Evolutionary conservation across 2,113 vertebrate species (phyloP), one percentile per base, ranked within the genome.

Genomic region (Chaetodon trifascialis): DNA sequence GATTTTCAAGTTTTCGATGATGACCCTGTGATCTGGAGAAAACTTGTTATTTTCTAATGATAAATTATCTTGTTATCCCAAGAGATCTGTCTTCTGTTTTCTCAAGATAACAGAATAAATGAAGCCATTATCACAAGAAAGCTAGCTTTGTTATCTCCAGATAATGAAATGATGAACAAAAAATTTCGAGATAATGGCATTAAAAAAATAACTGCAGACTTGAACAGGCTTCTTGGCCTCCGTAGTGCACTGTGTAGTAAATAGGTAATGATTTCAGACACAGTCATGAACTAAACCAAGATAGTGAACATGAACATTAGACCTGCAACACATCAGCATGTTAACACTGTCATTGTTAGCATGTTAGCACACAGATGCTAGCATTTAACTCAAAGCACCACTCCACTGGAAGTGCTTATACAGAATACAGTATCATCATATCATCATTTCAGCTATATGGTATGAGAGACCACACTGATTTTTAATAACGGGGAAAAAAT

Each of bases 401-500:
- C 30, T 30, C 30, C 30, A 30, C 30, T 30, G 30, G 30, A 30
- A 30, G 3, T 66, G 36, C 19, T 51, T 30, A 17, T 38, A 34
- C 25, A 52, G 46, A 76, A 36, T 67, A 16, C 34, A 60, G 40
- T 40, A 60, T 80, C 42, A 70, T 55, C 1, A 1, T 47, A 67
- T 71, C 11, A 44, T 66, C 30, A 3, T 3, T 52, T 73, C 64
- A 76, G 55, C 42, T 52, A 72, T 76, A 66, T 54, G 51, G 70
- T 38, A 58, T 38, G 25, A 83, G 72, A 73, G 36, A 56, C 63
- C 46, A 19, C 55, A 46, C 30, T 64, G 72, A 73, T 63, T 86
- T 87, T 86, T 82, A 89, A 82, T 82, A 84, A 79, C 49, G 5
- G 56, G n/a, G 38, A 1, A 9, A 16, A 40, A 14, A 73, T 47